Conservation (phyloP, 30 jellyfish, hydroid and myxozoan species). For the Catostylus mosaicus region DNA sequence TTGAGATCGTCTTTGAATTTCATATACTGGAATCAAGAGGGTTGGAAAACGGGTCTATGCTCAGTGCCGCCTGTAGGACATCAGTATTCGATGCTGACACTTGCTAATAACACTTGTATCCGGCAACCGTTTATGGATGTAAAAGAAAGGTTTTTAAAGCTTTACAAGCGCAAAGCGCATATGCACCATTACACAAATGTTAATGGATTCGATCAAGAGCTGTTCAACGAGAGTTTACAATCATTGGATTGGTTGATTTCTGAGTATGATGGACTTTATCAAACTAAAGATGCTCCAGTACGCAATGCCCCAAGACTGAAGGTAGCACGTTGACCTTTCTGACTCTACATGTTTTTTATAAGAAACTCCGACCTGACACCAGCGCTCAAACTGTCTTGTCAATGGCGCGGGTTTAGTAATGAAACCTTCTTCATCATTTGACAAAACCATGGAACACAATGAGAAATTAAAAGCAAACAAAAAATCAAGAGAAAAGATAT, state of each 20-base stretch:
- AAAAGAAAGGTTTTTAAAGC: conserved; percentile 73
- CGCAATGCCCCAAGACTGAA: conserved; percentile 52
- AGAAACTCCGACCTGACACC: no score
- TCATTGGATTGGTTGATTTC: conserved; percentile 78
- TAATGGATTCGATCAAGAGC: conserved; percentile 72
- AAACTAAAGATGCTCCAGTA: conserved; percentile 37
- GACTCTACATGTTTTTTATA: no score
- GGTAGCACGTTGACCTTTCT: conserved; percentile 28
- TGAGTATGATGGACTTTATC: conserved; percentile 68
- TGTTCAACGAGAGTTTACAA: conserved; percentile 66
- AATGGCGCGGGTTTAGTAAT: no score
- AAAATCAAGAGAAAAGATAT: no score
- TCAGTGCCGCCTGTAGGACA: conserved; percentile 90
- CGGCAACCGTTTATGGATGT: conserved; percentile 71
- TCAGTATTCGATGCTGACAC: conserved; percentile 67
- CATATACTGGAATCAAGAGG: conserved; percentile 91
- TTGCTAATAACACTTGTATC: conserved; percentile 86
- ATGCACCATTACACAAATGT: conserved; percentile 83
- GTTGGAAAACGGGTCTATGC: conserved; percentile 97
- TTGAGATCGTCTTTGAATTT: conserved; percentile 70
- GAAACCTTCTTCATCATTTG: no score
- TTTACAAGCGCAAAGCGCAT: conserved; percentile 95
- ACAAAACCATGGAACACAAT: no score
- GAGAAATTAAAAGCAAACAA: no score
- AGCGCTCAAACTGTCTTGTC: no score